A percentile compares a stretch with the other conserved stretches of the same genome.
Conservation (phyloP, 2,113 vertebrate species). For the Chunga burmeisteri region DNA sequence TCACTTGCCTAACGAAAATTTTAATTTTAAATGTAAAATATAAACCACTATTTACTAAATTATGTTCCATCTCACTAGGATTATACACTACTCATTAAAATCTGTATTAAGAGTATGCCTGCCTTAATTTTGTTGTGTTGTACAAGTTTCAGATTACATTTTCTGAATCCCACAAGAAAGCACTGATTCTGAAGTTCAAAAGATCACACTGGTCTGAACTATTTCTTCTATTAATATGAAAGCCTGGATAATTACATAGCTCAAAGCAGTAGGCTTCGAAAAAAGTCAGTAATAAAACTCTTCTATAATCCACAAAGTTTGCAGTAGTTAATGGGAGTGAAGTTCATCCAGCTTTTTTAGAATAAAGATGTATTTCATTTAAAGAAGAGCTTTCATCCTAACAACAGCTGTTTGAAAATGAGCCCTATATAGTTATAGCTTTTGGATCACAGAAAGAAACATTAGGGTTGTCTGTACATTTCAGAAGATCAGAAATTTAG, state of each 20-base stretch:
- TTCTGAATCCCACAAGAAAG: not conserved
- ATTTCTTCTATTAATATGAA: not conserved
- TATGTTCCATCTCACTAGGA: not conserved
- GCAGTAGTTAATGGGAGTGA: not conserved
- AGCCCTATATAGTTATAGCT: not conserved
- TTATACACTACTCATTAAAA: not conserved
- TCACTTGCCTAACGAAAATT: not conserved
- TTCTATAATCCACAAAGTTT: not conserved
- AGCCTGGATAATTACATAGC: not conserved
- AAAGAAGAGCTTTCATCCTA: not conserved
- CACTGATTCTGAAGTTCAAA: not conserved
- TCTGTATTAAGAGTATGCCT: not conserved
- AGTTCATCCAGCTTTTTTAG: not conserved
- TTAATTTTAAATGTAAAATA: not conserved
- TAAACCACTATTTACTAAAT: not conserved
- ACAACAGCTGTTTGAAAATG: not conserved
- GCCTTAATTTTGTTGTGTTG: not conserved
- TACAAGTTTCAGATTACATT: not conserved
- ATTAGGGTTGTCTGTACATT: not conserved
- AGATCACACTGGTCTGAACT: not conserved
- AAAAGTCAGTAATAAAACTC: not conserved
- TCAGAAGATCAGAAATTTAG: not conserved
- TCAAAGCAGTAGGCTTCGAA: not conserved
- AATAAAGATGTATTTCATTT: not conserved
- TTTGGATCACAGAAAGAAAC: not conserved